Conservation (phyloP, 2,113 vertebrate species). For the Corythornis vintsioides region DNA sequence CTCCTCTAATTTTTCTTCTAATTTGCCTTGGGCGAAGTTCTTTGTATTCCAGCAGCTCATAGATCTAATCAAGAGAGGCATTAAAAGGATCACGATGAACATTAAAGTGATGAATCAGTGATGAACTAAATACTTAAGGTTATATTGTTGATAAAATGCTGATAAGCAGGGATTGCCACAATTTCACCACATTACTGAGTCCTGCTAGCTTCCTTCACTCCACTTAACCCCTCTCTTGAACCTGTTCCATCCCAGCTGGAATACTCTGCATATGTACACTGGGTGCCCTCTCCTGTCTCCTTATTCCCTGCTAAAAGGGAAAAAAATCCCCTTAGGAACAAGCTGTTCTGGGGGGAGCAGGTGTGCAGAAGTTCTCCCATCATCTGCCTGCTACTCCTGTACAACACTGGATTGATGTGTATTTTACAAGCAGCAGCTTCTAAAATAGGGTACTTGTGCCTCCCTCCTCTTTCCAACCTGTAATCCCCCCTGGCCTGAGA, state of each 20-base stretch:
- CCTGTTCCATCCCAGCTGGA: constrained; percentile 15
- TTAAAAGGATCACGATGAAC: constrained; percentile 26
- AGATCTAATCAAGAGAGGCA: constrained; percentile 58
- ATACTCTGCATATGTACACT: neutral
- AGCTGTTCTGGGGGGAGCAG: neutral
- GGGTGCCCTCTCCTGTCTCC: neutral
- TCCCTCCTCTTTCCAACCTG: neutral
- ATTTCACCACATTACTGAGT: neutral
- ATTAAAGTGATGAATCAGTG: constrained; percentile 49
- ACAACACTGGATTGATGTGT: neutral
- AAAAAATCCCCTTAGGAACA: neutral
- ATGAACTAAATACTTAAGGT: constrained; percentile 57
- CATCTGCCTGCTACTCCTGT: neutral
- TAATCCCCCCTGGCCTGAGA: neutral
- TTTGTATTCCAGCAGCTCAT: constrained; percentile 48
- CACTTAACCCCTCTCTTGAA: constrained; percentile 29
- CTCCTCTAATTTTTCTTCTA: constrained; percentile 44
- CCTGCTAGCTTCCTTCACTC: constrained; percentile 1
- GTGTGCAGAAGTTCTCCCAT: neutral
- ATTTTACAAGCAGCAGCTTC: neutral
- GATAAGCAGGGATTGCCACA: neutral
- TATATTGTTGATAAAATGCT: constrained; percentile 48
- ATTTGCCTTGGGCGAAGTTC: constrained; percentile 38
- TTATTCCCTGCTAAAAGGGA: neutral
- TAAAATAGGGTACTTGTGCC: neutral